Evolutionary conservation across 1,140 invertebrate species (phyloP).

Genomic region (Polyergus mexicanus): DNA sequence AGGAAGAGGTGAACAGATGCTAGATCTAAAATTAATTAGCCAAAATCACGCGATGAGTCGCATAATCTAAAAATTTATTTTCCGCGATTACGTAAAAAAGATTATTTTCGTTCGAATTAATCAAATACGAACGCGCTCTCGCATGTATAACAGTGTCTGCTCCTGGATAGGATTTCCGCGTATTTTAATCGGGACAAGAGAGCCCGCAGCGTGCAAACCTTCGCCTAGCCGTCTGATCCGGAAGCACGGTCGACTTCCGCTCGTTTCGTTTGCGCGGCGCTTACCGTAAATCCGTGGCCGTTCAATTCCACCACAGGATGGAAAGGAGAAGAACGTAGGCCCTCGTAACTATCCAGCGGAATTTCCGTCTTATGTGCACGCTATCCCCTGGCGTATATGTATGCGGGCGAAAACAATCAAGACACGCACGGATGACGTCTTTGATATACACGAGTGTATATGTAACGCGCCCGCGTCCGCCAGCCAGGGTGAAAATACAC

Average conservation of each 20-base stretch:
- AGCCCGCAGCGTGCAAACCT: conserved; percentile 44
- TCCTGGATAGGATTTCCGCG: conserved; percentile 42
- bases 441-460: conserved; percentile 22
- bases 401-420: conserved; percentile 39
- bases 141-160: conserved; percentile 34
- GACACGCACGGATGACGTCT: conserved; percentile 32
- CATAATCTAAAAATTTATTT: not conserved
- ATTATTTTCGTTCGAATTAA: conserved; percentile 14
- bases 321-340: conserved; percentile 28
- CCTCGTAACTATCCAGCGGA: conserved; percentile 40
- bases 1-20: not conserved
- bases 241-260: conserved; percentile 62
- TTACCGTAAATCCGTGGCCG: conserved; percentile 60
- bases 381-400: conserved; percentile 25
- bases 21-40: not conserved
- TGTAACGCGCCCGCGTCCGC: not conserved
- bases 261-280: conserved; percentile 60
- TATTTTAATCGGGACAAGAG: conserved; percentile 62
- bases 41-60: not conserved
- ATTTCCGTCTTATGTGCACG: conserved; percentile 55
- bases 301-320: conserved; percentile 26
- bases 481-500: not conserved
- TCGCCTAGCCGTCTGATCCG: conserved; percentile 21
- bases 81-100: not conserved
- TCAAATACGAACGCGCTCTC: conserved; percentile 2